phyloP scores from a whole-genome alignment of 2,113 vertebrate genomes.

The Coptodon rendalli region DNA sequence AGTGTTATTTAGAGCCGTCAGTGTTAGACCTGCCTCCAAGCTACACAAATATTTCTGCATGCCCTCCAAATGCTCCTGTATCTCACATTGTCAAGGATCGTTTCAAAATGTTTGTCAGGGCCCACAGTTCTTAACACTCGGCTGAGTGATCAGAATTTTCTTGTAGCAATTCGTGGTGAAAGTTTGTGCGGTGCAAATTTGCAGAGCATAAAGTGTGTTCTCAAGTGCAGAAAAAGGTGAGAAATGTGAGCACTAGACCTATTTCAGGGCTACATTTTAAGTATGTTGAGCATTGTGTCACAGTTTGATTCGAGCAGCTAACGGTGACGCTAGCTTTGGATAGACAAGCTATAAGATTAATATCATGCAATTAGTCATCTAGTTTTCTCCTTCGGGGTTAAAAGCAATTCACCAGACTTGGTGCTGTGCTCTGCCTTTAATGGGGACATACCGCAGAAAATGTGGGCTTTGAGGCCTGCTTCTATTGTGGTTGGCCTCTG shows the following conservation, averaged over 20 bases:
- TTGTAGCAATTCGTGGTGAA: background rate
- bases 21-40: conserved; percentile 28
- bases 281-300: background rate
- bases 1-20: conserved; percentile 26
- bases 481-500: conserved; percentile 23
- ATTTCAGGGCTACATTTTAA: background rate
- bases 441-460: conserved; percentile 7
- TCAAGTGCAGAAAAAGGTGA: background rate
- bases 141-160: background rate
- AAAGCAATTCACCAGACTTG: background rate
- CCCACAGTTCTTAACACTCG: background rate
- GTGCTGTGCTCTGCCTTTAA: background rate
- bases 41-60: conserved; percentile 39
- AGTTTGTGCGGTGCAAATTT: background rate
- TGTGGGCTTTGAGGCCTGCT: background rate
- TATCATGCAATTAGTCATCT: background rate
- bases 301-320: background rate
- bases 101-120: conserved; percentile 28
- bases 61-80: conserved; percentile 34
- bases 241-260: background rate
- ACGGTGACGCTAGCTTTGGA: background rate
- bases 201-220: background rate
- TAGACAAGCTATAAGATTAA: background rate
- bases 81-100: conserved; percentile 54
- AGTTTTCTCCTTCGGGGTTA: background rate